phyloP scores from a whole-genome alignment of 2,113 vertebrate species.

The Philantomba maxwellii region DNA sequence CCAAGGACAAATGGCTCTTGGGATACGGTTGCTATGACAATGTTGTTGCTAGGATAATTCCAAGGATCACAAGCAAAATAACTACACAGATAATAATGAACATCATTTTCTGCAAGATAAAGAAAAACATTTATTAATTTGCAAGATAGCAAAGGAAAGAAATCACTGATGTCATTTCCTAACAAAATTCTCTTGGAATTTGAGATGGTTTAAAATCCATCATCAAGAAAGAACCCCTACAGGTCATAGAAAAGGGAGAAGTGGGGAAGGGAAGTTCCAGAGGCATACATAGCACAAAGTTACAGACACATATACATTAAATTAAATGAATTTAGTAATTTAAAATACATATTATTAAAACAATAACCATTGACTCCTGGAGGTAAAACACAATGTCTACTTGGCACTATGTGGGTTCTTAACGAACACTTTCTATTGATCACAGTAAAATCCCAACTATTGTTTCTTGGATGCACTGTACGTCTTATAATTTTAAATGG shows the following conservation, averaged over 20 bases:
- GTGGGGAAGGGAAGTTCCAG: background rate
- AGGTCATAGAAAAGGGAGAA: background rate
- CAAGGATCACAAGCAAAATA: constrained; percentile 83
- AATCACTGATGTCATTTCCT: background rate
- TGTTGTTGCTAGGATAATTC: constrained; percentile 84
- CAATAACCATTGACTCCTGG: background rate
- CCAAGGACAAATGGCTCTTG: constrained; percentile 45
- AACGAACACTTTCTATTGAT: background rate
- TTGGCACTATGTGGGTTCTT: background rate
- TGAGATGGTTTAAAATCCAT: background rate
- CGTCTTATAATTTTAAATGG: background rate
- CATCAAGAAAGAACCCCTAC: background rate
- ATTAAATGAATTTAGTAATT: background rate
- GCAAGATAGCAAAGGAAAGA: background rate
- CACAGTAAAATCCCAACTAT: background rate
- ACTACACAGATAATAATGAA: constrained; percentile 84
- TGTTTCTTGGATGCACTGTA: background rate
- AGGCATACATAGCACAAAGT: background rate
- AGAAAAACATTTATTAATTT: constrained; percentile 60
- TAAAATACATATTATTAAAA: background rate
- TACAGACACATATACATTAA: background rate
- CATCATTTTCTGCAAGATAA: constrained; percentile 85
- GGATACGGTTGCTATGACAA: constrained; percentile 74
- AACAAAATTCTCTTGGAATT: background rate
- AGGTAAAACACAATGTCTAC: background rate